Evolutionary conservation across 37 sponge, comb jelly and placozoan genomes (phyloP).

Genomic region (Ephydatia muelleri): DNA sequence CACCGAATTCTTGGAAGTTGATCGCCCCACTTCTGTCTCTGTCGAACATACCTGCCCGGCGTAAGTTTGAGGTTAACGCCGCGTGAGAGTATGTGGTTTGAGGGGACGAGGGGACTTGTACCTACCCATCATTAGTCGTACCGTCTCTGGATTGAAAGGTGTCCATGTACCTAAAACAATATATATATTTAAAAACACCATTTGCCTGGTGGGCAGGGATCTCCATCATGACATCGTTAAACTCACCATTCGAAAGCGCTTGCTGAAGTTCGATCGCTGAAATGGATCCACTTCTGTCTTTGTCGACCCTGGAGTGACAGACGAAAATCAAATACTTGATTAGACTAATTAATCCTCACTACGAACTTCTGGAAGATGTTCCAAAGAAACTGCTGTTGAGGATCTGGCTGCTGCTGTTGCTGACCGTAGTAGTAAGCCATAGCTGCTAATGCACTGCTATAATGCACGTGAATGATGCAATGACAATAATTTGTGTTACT

Average conservation of each 20-base stretch:
- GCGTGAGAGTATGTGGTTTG: not conserved
- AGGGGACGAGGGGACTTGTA: not conserved
- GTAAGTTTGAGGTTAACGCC: too few relatives aligned
- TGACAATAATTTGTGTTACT: too few relatives aligned
- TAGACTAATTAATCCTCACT: not conserved
- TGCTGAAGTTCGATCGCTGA: conserved; percentile 90
- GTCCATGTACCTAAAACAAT: conserved; percentile 76
- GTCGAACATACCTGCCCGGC: conserved; percentile 91
- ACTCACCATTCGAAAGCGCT: conserved; percentile 90
- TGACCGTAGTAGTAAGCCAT: not conserved
- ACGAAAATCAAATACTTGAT: not conserved
- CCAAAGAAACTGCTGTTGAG: conserved; percentile 83
- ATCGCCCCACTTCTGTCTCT: conserved; percentile 88
- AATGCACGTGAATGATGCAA: not conserved
- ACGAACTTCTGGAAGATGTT: conserved; percentile 90
- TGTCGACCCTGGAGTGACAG: conserved; percentile 78
- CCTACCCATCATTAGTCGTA: conserved; percentile 95
- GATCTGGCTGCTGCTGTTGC: not conserved
- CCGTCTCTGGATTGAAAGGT: conserved; percentile 98
- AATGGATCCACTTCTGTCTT: conserved; percentile 91
- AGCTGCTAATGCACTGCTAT: not conserved
- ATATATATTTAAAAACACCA: not conserved
- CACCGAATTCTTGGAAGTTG: conserved; percentile 97
- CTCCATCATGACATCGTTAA: not conserved
- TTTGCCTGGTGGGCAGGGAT: not conserved